Evolutionary conservation across 2,888 invertebrate genomes (phyloP).

Genomic region (Acrobeloides nanus): DNA sequence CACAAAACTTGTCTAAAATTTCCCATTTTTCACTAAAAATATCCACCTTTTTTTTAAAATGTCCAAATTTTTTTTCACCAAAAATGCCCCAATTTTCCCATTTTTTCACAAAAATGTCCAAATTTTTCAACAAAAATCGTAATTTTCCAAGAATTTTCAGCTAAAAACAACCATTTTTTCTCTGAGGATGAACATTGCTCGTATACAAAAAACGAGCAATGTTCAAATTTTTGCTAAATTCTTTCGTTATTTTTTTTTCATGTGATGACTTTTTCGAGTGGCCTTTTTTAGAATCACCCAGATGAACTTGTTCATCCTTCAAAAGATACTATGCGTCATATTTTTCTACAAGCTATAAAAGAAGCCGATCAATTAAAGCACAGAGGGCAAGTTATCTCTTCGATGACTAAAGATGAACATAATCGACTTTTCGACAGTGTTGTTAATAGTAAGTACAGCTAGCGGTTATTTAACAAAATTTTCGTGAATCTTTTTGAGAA

Average conservation of each 20-base stretch:
- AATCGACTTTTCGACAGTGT: conserved; percentile 76
- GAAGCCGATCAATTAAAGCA: conserved; percentile 98
- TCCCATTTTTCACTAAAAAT: conserved; percentile 3
- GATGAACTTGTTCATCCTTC: conserved; percentile 71
- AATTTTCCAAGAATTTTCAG: neutral
- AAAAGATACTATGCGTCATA: conserved; percentile 82
- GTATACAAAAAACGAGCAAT: neutral
- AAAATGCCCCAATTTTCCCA: neutral
- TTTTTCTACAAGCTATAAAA: conserved; percentile 86
- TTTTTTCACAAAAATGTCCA: too few relatives aligned
- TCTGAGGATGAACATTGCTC: conserved; percentile 1
- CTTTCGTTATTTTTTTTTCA: too few relatives aligned
- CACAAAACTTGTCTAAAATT: neutral
- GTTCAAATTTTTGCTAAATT: neutral
- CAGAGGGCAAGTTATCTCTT: conserved; percentile 60
- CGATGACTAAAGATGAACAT: conserved; percentile 76
- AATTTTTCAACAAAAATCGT: too few relatives aligned
- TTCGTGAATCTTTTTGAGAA: neutral
- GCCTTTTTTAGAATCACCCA: conserved; percentile 72
- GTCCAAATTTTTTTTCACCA: neutral
- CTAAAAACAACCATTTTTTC: conserved; percentile 7
- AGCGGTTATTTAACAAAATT: neutral
- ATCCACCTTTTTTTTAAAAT: conserved; percentile 5
- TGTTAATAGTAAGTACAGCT: conserved; percentile 67
- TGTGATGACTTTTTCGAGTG: neutral